Conservation (phyloP, 2,888 invertebrate species). For the Ochropleura leucogaster region DNA sequence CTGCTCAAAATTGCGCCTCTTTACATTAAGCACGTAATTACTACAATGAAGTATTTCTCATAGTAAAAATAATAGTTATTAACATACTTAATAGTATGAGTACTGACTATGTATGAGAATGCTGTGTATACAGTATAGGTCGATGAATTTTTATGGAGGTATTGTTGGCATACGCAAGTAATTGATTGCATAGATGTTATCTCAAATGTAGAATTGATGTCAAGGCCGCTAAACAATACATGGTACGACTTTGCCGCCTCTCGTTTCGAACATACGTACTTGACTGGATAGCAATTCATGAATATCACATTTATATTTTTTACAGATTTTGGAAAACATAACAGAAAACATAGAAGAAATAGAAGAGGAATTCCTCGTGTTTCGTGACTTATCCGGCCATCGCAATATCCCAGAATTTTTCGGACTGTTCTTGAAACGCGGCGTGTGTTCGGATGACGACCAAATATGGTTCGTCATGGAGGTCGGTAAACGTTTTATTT, state of each 20-base stretch:
- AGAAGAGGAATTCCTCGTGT: slow-evolving; percentile 94
- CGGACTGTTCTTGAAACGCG: slow-evolving; percentile 93
- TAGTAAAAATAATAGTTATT: slow-evolving; percentile 21
- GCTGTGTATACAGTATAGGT: slow-evolving; percentile 62
- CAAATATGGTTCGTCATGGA: slow-evolving; percentile 97
- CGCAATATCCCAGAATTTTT: slow-evolving; percentile 94
- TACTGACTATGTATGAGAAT: slow-evolving; percentile 51
- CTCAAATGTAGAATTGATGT: slow-evolving; percentile 82
- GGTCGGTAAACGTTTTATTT: slow-evolving; percentile 85
- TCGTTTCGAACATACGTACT: slow-evolving; percentile 68
- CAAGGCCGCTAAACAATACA: slow-evolving; percentile 83
- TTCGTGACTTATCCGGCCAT: slow-evolving; percentile 93
- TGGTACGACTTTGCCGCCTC: slow-evolving; percentile 71
- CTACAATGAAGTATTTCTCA: slow-evolving; percentile 45
- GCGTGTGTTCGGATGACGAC: slow-evolving; percentile 92
- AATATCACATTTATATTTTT: slow-evolving; percentile 21
- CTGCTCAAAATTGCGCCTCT: slow-evolving; percentile 41
- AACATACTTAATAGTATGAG: slow-evolving; percentile 25
- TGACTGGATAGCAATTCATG: slow-evolving; percentile 67
- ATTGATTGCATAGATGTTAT: slow-evolving; percentile 84
- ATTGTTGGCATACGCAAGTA: slow-evolving; percentile 82
- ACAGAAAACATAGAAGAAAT: slow-evolving; percentile 95
- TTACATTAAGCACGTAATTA: slow-evolving; percentile 58
- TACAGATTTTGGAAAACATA: slow-evolving; percentile 93
- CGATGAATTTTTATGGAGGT: slow-evolving; percentile 74